Conservation (phyloP, 1,140 invertebrate genomes). For the Solenopsis invicta region DNA sequence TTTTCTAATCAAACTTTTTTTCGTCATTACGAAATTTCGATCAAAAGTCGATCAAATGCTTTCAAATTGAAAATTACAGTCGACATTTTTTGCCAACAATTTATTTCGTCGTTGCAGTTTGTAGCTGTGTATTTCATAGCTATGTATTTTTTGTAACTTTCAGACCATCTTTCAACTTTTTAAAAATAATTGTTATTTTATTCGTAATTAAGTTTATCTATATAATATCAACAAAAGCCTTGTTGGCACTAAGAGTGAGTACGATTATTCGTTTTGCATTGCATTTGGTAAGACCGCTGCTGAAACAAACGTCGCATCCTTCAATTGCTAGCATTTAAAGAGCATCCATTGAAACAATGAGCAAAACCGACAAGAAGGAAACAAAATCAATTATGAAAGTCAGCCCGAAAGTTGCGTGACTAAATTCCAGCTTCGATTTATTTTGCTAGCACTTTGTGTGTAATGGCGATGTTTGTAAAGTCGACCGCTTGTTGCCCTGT, state of each 20-base stretch:
- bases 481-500: background rate
- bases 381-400: background rate
- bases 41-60: background rate
- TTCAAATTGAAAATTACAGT: background rate
- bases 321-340: background rate
- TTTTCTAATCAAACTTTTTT: background rate
- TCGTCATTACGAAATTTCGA: background rate
- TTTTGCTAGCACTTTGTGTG: background rate
- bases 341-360: background rate
- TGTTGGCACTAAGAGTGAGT: background rate
- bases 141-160: too few relatives aligned
- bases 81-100: background rate
- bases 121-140: too few relatives aligned
- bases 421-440: background rate
- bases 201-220: background rate
- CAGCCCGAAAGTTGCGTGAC: background rate
- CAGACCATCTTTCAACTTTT: background rate
- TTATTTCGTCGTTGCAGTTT: background rate
- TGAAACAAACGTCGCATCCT: background rate
- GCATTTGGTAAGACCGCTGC: background rate
- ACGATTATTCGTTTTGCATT: background rate
- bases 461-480: background rate
- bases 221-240: background rate
- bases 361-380: background rate
- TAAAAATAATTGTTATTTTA: background rate